phyloP scores from a whole-genome alignment of 1,140 invertebrate genomes.

The Cataglyphis hispanica region DNA sequence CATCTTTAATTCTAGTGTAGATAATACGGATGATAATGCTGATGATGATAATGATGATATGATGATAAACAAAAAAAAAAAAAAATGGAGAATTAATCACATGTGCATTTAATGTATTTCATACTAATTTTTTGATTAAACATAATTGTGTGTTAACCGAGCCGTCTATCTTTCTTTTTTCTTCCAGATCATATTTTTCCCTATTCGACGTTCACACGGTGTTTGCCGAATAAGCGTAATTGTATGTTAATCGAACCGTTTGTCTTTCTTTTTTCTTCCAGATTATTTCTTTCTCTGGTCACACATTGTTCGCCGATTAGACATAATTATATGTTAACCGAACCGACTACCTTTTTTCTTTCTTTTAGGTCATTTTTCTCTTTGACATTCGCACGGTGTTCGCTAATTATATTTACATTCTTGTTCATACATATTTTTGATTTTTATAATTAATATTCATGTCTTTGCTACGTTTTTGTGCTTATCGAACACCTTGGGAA shows the following conservation, averaged over 20 bases:
- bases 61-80: slow-evolving; percentile 72
- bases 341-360: not conserved
- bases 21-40: slow-evolving; percentile 82
- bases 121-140: slow-evolving; percentile 87
- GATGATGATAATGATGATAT: slow-evolving; percentile 57
- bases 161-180: slow-evolving; percentile 79
- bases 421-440: not conserved
- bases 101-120: slow-evolving; percentile 87
- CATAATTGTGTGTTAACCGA: slow-evolving; percentile 85
- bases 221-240: slow-evolving; percentile 5
- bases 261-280: not conserved
- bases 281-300: slow-evolving; percentile 38
- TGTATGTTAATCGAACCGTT: no score
- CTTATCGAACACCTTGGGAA: slow-evolving; percentile 48
- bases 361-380: not conserved
- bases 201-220: slow-evolving; percentile 51
- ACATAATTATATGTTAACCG: no score
- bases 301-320: slow-evolving; percentile 30
- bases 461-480: not conserved
- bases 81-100: slow-evolving; percentile 85
- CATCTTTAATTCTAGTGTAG: slow-evolving; percentile 84
- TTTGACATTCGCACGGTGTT: not conserved
- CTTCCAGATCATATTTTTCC: slow-evolving; percentile 73
- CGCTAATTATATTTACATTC: not conserved
- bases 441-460: not conserved